These are phyloP conservation scores for Gadus macrocephalus DNA, from an alignment of 2,113 vertebrate genomes.

Conservation along the genomic window DNA sequence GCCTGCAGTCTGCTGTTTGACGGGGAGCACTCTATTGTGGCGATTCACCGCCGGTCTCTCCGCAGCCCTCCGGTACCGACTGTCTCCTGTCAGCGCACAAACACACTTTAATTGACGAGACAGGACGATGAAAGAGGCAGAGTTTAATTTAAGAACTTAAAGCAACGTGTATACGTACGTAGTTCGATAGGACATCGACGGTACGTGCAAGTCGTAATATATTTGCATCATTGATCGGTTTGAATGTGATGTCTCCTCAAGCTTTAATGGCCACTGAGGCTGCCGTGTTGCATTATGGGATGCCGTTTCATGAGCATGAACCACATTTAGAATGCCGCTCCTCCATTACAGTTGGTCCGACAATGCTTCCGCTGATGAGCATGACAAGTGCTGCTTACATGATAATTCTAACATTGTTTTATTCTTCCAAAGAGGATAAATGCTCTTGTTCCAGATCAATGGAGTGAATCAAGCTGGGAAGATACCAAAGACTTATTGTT, in stretches of 20 bases:
- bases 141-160: background rate
- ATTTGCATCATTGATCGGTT: too few relatives aligned
- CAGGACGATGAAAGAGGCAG: slow-evolving; percentile 18
- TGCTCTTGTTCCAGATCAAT: slow-evolving; percentile 24
- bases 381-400: slow-evolving; percentile 10
- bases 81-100: slow-evolving; percentile 48
- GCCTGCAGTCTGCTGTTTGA: slow-evolving; percentile 30
- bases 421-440: slow-evolving; percentile 11
- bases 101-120: slow-evolving; percentile 61
- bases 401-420: slow-evolving; percentile 24
- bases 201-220: background rate
- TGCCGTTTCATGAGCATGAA: slow-evolving; percentile 13
- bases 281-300: too few relatives aligned
- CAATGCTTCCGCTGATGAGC: slow-evolving; percentile 19
- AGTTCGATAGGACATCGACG: background rate
- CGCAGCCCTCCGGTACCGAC: slow-evolving; percentile 47
- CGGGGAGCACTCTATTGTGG: slow-evolving; percentile 53
- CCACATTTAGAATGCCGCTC: background rate
- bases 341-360: background rate
- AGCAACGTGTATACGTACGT: background rate
- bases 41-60: slow-evolving; percentile 13
- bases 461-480: slow-evolving; percentile 18
- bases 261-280: too few relatives aligned
- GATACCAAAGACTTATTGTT: background rate
- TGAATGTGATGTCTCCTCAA: too few relatives aligned